Percentiles rank a stretch among this genome's conserved stretches.
Conservation (phyloP, 1,140 invertebrate species). For the Bombus consobrinus region DNA sequence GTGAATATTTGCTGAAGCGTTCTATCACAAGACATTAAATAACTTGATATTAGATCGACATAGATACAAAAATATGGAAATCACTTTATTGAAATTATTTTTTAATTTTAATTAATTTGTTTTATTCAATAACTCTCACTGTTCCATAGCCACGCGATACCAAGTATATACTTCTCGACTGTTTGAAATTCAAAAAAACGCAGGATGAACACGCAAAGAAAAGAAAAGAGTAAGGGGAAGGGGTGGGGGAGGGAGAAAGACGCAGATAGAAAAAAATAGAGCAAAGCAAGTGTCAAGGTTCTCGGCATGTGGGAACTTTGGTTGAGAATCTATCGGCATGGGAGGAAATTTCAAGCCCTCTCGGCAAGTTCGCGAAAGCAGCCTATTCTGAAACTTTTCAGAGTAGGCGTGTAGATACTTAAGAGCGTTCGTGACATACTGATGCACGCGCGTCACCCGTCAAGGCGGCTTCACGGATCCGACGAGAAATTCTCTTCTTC, state of each 20-base stretch:
- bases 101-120: no score
- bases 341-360: constrained; percentile 23
- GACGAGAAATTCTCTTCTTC: constrained; percentile 55
- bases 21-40: no score
- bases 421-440: neutral
- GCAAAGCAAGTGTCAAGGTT: neutral
- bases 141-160: neutral
- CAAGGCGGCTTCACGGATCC: neutral
- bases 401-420: neutral
- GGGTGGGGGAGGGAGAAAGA: neutral
- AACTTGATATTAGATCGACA: no score
- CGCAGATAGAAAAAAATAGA: neutral
- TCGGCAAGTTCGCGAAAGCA: constrained; percentile 10
- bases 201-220: no score
- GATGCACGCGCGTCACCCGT: neutral
- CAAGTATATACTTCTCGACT: neutral
- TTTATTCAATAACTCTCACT: neutral
- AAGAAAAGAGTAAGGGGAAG: no score
- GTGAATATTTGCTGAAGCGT: neutral
- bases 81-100: no score
- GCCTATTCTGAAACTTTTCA: constrained; percentile 7
- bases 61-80: no score
- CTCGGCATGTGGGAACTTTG: neutral
- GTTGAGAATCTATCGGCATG: neutral
- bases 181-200: neutral